Conservation (phyloP, 2,888 invertebrate species). For the Cephus runcator region DNA sequence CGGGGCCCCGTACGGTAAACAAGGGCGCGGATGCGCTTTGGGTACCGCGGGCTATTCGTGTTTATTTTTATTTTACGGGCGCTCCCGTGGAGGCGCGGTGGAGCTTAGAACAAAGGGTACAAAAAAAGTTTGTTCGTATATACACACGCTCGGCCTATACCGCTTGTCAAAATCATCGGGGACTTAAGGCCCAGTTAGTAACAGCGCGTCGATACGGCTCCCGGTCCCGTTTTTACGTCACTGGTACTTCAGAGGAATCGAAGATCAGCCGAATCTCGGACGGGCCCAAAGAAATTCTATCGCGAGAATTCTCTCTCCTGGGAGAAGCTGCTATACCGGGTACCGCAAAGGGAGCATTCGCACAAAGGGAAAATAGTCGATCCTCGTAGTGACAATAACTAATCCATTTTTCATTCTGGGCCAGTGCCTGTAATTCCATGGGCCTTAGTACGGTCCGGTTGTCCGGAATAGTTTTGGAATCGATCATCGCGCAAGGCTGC, state of each 20-base stretch:
- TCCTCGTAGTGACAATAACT: not conserved
- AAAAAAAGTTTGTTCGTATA: not conserved
- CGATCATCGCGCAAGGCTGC: not conserved
- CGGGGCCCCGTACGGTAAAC: constrained; percentile 11
- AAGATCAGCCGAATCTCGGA: not conserved
- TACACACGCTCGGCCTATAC: not conserved
- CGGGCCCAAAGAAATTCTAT: not conserved
- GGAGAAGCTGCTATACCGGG: not conserved
- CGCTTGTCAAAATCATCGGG: not conserved
- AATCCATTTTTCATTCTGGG: not conserved
- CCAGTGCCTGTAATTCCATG: not conserved
- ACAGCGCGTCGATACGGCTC: not conserved
- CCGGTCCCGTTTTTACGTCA: not conserved
- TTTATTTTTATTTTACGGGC: not conserved
- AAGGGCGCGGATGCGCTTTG: not conserved
- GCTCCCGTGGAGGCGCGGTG: not conserved
- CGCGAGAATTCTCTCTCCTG: not conserved
- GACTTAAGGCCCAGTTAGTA: not conserved
- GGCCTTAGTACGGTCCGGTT: not conserved
- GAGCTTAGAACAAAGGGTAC: not conserved
- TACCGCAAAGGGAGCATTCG: not conserved
- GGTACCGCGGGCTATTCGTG: not conserved
- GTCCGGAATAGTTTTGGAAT: not conserved
- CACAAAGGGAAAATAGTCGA: not conserved
- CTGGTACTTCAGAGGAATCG: not conserved